Percentiles rank a stretch among this genome's conserved stretches.
Evolutionary conservation across 2,113 vertebrate genomes (phyloP).

Genomic region (Pterophyllum scalare): DNA sequence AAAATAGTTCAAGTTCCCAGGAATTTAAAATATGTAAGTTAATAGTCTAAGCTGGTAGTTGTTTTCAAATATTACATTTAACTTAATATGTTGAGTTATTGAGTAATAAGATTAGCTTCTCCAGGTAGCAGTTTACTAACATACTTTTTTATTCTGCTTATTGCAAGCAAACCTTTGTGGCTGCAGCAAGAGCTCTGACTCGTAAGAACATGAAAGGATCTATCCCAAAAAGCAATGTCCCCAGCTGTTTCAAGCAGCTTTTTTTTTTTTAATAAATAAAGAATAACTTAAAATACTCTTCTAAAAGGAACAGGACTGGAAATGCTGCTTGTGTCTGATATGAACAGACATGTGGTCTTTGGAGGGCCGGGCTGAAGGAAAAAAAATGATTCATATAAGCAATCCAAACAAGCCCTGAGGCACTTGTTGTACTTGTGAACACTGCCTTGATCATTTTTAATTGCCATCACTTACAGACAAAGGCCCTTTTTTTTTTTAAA

Average conservation of each 20-base stretch:
- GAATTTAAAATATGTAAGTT: not conserved
- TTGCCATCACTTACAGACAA: constrained; percentile 10
- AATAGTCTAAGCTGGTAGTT: not conserved
- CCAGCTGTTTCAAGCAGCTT: not conserved
- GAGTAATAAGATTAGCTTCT: not conserved
- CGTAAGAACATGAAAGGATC: not conserved
- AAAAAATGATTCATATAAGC: constrained; percentile 19
- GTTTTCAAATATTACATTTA: not conserved
- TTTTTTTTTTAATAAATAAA: constrained; percentile 48
- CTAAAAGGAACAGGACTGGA: not conserved
- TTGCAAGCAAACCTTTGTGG: not conserved
- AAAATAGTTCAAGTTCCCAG: not conserved
- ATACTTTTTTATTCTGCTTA: constrained; percentile 1
- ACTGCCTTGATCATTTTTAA: constrained; percentile 29
- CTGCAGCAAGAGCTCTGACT: not conserved
- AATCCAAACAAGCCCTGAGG: constrained; percentile 25
- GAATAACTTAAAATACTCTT: constrained; percentile 3
- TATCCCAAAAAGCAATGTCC: not conserved
- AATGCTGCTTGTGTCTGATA: constrained; percentile 40
- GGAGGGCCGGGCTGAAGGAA: constrained; percentile 20
- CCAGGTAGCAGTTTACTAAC: not conserved
- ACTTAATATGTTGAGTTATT: not conserved
- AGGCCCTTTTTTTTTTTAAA: not conserved
- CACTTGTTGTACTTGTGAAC: constrained; percentile 9
- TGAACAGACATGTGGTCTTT: constrained; percentile 55